phyloP scores from a whole-genome alignment of 2,797 vertebrate genomes.

The Danio jaintianensis region DNA sequence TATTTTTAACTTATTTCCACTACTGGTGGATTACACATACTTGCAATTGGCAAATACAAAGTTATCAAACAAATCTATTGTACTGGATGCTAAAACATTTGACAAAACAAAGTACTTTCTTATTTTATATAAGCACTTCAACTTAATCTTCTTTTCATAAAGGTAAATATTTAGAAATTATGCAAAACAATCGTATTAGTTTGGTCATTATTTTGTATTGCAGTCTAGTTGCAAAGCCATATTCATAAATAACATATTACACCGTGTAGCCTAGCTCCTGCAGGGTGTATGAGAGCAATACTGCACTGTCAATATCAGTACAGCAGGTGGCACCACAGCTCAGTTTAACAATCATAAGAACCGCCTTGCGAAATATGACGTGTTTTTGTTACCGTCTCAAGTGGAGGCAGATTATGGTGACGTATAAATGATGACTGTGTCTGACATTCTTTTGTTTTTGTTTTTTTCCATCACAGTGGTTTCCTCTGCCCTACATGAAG shows the following conservation, averaged over 20 bases:
- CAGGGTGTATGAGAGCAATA: not conserved
- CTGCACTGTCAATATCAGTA: conserved; percentile 38
- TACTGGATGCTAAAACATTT: too few relatives aligned
- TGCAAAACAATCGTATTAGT: too few relatives aligned
- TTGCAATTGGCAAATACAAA: too few relatives aligned
- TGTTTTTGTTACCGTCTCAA: conserved; percentile 10
- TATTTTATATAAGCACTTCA: too few relatives aligned
- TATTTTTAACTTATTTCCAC: too few relatives aligned
- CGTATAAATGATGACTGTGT: not conserved
- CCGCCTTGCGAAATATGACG: not conserved
- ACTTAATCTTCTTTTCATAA: too few relatives aligned
- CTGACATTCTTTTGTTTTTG: not conserved
- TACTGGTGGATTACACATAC: too few relatives aligned
- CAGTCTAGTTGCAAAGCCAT: not conserved
- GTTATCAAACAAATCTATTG: too few relatives aligned
- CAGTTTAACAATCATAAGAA: not conserved
- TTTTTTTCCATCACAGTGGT: not conserved
- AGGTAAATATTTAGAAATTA: too few relatives aligned
- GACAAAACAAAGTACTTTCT: too few relatives aligned
- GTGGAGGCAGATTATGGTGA: not conserved
- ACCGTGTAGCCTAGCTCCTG: not conserved
- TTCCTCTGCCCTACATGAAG: not conserved
- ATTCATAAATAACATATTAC: not conserved
- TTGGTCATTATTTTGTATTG: not conserved
- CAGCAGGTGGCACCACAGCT: conserved; percentile 53